Evolutionary conservation across 92 coral and sea anemone species (phyloP), one percentile per base, ranked within the genome.

Genomic region (Palythoa grandis): DNA sequence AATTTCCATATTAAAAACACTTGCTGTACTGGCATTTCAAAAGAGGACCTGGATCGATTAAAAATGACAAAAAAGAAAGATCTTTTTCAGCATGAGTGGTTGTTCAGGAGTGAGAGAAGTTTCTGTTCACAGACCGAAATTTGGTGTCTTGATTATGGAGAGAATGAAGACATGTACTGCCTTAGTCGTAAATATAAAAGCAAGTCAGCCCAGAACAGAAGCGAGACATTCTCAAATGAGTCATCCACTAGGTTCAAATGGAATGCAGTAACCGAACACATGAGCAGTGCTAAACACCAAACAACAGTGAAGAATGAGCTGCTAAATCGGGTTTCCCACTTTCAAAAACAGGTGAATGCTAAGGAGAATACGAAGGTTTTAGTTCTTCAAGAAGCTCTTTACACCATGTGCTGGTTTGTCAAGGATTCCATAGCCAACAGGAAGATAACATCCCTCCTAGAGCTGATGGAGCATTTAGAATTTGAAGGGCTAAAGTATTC

Each of bases 371-470:
- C 72, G 15, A 72, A 61, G 79, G 48, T 70, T 70, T 60, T 68
- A 25, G 86, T 87, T 23, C 82, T 87, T 14, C 79, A 87, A 72
- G 79, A 78, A 71, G 90, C 72, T 72, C 79, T 78, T 29, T 86
- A 87, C 47, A 82, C 86, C n/a, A 48, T 79, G 79, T 79, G 79
- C 90, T 87, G 90, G 85, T 65, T 78, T 24, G 89, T 79, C 1
- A 87, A 87, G n/a, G n/a, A n/a, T n/a, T n/a, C n/a, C n/a, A n/a
- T n/a, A 29, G 77, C 89, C 85, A 87, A 87, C 89, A 87, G 86
- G 78, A 87, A 87, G 79, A 78, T 87, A 20, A 87, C 85, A 54
- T 77, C 89, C 70, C 85, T 87, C 77, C 85, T 86, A n/a, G 38
- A 77, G 56, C 85, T 87, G 85, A 63, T 78, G 77, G 89, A 87